These are phyloP conservation scores for Hydrolagus affinis DNA, from an alignment of 2,113 vertebrate species.

Conservation along the genomic window DNA sequence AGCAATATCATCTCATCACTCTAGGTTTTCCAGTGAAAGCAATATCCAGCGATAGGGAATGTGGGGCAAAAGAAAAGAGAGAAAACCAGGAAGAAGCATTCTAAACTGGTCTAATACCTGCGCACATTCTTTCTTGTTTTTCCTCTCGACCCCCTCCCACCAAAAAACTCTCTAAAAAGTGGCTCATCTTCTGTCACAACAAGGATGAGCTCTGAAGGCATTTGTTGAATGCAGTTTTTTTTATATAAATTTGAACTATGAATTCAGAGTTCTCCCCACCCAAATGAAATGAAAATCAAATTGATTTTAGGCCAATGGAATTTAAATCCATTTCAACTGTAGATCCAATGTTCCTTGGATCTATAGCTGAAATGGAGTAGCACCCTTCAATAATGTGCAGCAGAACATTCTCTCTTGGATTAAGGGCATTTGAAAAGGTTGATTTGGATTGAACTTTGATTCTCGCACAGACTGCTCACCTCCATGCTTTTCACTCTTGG, in stretches of 20 bases:
- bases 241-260: background rate
- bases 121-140: background rate
- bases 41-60: no score
- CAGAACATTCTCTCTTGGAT: background rate
- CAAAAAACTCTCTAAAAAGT: background rate
- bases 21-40: background rate
- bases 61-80: no score
- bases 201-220: background rate
- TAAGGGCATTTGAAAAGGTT: background rate
- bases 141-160: background rate
- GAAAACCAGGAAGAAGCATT: no score
- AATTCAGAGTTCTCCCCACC: background rate
- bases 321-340: background rate
- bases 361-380: no score
- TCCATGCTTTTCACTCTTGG: background rate
- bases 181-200: background rate
- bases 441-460: no score
- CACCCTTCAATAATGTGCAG: background rate
- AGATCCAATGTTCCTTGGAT: background rate
- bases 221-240: background rate
- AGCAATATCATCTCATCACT: background rate
- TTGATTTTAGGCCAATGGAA: background rate
- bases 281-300: background rate
- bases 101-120: no score
- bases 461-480: background rate